These are phyloP conservation scores for Dissostichus mawsoni DNA, from an alignment of 2,113 vertebrate genomes.

Conservation along the genomic window DNA sequence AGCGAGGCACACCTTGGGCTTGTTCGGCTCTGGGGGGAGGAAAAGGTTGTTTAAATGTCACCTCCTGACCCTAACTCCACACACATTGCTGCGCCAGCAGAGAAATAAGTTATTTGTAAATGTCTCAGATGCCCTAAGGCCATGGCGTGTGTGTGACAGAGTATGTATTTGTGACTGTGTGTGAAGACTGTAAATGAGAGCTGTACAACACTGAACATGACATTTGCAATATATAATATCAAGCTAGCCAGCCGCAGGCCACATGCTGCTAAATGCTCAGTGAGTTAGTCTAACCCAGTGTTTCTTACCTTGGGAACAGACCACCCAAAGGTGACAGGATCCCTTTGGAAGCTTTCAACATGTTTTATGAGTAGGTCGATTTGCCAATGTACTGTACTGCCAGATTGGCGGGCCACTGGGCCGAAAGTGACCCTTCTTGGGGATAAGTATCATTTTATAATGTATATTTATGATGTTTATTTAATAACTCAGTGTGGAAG, in stretches of 20 bases:
- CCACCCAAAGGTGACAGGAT: not conserved
- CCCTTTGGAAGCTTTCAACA: not conserved
- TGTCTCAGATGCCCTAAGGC: conserved; percentile 64
- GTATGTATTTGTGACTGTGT: conserved; percentile 43
- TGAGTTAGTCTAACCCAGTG: conserved; percentile 16
- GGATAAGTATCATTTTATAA: too few species aligned
- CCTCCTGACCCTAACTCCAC: conserved; percentile 41
- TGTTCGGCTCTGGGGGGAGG: conserved; percentile 61
- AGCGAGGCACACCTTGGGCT: conserved; percentile 68
- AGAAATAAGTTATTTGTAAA: conserved; percentile 66
- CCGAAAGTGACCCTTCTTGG: too few species aligned
- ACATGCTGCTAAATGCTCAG: conserved; percentile 39
- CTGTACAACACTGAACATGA: conserved; percentile 47
- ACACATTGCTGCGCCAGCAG: conserved; percentile 44
- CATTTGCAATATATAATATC: conserved; percentile 45
- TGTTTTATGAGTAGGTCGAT: not conserved
- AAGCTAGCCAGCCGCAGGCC: conserved; percentile 20
- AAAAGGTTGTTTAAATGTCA: conserved; percentile 82
- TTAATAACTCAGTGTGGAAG: too few species aligned
- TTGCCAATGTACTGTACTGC: too few species aligned
- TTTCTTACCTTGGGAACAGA: not conserved
- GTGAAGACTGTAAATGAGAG: conserved; percentile 55
- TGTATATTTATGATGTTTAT: too few species aligned
- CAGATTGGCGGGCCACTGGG: too few species aligned
- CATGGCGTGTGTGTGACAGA: conserved; percentile 43